Base-by-base conservation (phyloP, 2,113 vertebrate species). In the Andinoacara biseriatus region DNA sequence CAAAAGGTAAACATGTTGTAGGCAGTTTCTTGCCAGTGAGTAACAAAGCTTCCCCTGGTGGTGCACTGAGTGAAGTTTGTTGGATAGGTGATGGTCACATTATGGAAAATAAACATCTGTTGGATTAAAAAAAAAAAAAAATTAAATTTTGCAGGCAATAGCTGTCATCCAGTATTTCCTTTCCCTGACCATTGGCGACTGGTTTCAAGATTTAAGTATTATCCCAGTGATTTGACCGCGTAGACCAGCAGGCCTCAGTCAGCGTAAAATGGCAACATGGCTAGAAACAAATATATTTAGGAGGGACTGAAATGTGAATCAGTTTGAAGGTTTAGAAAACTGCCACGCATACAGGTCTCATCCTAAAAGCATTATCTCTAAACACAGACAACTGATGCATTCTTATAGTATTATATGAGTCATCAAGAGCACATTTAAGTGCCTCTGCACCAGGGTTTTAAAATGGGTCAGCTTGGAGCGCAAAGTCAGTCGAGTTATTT, bases 1-100 rank as follows among this genome's bases (percentile, higher is more conserved):
- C 80, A 92, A 84, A 96, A 96, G 74, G 95, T 96, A 80, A 96
- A 95, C 95, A 96, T 95, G 92, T 95, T 95, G 92, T 96, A 96
- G 2, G 93, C 86, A 0, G 95, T 95, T 87, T 96, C 95, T 54
- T 95, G 94, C 95, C 95, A 95, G 93, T 95, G 95, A 3, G 87
- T 80, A 31, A 80, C 20, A 61, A 96, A 96, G 84, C 94, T 95
- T 29, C 95, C 95, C 26, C 91, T 83, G 0, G 95, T 96, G 43
- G 94, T 94, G 85, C 95, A 96, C 89, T 96, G 95, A 3, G 95
- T 96, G 63, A 96, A 96, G 85, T 93, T 92, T 13, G 92, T 89
- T 10, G 95, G 94, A 46, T 89, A 88, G 5, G 93, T 95, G 59
- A 95, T 95, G 69, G 93, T 95, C 54, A 95, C 95, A 4, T 90